Percentiles rank a stretch among this genome's conserved stretches.
Conservation (phyloP, 2,113 vertebrate genomes). For the Syngnathus typhle region DNA sequence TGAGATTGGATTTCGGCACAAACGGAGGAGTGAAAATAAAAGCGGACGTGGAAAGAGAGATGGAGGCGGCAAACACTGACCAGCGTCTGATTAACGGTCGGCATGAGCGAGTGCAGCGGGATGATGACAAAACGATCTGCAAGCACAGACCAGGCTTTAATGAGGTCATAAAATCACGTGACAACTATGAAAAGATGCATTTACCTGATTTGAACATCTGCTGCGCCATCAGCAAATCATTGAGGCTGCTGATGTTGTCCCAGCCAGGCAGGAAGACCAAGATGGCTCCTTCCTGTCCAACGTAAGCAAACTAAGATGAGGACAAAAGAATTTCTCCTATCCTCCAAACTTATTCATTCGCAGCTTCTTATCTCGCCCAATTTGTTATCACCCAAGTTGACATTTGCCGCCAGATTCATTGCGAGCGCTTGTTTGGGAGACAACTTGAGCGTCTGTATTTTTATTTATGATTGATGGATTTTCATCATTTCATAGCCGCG, state of each 20-base stretch:
- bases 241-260: constrained; percentile 93
- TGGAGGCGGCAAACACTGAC: constrained; percentile 65
- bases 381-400: neutral
- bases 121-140: constrained; percentile 93
- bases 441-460: neutral
- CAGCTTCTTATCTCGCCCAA: neutral
- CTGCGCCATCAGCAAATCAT: constrained; percentile 88
- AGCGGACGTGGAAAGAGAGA: constrained; percentile 7
- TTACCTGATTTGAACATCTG: constrained; percentile 95
- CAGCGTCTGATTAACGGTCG: constrained; percentile 95
- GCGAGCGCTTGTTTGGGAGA: neutral
- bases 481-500: constrained; percentile 3
- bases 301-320: neutral
- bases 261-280: constrained; percentile 95
- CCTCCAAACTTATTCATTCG: neutral
- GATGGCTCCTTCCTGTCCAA: constrained; percentile 87
- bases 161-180: neutral
- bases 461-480: neutral
- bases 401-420: neutral
- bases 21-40: constrained; percentile 11
- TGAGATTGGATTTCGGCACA: constrained; percentile 12
- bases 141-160: constrained; percentile 44
- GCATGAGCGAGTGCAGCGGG: constrained; percentile 96
- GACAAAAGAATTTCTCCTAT: neutral
- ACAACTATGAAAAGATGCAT: neutral